A percentile compares a stretch with the other conserved stretches of the same genome.
Conservation (phyloP, 1,140 invertebrate genomes). For the Bilobella aurantiaca region DNA sequence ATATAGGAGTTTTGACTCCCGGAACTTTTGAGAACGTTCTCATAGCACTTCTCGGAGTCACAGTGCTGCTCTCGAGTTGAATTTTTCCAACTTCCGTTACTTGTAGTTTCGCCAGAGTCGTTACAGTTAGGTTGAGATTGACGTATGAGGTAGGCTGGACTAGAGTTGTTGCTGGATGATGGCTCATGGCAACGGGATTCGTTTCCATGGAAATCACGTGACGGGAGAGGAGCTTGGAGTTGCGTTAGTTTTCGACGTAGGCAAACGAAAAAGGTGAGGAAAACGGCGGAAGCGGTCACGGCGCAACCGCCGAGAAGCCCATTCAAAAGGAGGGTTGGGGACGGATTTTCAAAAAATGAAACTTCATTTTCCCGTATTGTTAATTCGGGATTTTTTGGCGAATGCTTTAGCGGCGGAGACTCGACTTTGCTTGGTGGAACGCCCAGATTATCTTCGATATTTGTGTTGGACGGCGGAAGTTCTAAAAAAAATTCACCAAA, state of each 20-base stretch:
- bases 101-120: background rate
- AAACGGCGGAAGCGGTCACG: slow-evolving; percentile 31
- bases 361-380: background rate
- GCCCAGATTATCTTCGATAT: too few species aligned
- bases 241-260: slow-evolving; percentile 33
- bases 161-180: slow-evolving; percentile 32
- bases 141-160: slow-evolving; percentile 34
- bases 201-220: slow-evolving; percentile 16
- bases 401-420: background rate
- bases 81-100: background rate
- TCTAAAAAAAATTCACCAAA: too few species aligned
- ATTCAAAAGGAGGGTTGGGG: slow-evolving; percentile 30
- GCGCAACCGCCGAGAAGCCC: slow-evolving; percentile 34
- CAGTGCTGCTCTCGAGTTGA: background rate
- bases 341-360: slow-evolving; percentile 26
- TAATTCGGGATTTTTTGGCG: background rate
- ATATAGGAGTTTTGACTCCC: slow-evolving; percentile 30
- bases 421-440: slow-evolving; percentile 1
- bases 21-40: slow-evolving; percentile 3
- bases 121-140: slow-evolving; percentile 4
- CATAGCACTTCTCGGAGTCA: background rate
- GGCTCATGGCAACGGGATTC: slow-evolving; percentile 13
- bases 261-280: slow-evolving; percentile 35
- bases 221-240: too few species aligned
- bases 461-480: too few species aligned